These are phyloP conservation scores for Allygus modestus DNA, from an alignment of 2,888 invertebrate genomes.

Conservation along the genomic window DNA sequence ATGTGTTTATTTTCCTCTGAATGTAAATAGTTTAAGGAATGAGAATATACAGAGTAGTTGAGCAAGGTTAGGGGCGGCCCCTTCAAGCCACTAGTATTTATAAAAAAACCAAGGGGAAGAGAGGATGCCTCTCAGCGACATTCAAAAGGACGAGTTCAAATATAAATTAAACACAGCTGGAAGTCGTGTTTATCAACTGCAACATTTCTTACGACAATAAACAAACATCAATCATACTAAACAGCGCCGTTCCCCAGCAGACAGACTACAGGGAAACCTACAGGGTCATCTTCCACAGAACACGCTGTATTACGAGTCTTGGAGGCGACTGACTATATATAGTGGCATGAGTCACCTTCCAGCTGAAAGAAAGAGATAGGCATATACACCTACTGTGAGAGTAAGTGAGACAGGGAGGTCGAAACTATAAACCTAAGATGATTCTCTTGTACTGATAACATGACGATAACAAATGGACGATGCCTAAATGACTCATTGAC, in stretches of 20 bases:
- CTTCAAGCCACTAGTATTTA: too few relatives aligned
- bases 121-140: too few relatives aligned
- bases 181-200: too few relatives aligned
- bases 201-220: too few relatives aligned
- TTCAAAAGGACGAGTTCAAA: too few relatives aligned
- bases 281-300: background rate
- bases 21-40: too few relatives aligned
- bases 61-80: too few relatives aligned
- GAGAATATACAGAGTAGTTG: too few relatives aligned
- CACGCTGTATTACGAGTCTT: background rate
- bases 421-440: too few relatives aligned
- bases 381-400: background rate
- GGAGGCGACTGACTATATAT: conserved; percentile 20
- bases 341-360: conserved; percentile 13
- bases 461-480: background rate
- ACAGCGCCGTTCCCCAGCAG: background rate
- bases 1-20: too few relatives aligned
- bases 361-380: background rate
- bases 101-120: too few relatives aligned
- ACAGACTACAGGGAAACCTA: background rate
- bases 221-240: background rate
- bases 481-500: background rate
- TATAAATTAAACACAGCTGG: too few relatives aligned
- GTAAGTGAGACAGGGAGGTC: background rate
- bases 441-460: background rate